phyloP scores from a whole-genome alignment of 2,888 invertebrate species.

The Tinea trinotella region DNA sequence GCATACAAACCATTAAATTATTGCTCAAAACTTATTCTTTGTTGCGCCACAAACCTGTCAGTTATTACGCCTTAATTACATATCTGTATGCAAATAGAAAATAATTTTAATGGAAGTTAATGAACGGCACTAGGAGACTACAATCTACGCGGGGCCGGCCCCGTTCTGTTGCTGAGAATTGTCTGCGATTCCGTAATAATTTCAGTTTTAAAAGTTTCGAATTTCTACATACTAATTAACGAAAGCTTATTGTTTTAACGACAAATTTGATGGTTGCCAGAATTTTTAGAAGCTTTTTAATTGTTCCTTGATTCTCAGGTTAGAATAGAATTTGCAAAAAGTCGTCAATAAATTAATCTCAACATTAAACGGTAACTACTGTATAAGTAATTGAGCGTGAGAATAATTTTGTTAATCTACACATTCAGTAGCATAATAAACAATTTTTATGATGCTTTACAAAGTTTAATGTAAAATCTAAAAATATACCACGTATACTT shows the following conservation, averaged over 20 bases:
- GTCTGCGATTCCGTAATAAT: slow-evolving; percentile 24
- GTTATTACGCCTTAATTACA: slow-evolving; percentile 69
- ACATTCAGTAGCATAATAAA: slow-evolving; percentile 6
- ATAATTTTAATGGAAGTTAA: slow-evolving; percentile 52
- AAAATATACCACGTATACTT: neutral
- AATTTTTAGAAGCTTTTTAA: neutral
- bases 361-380: slow-evolving; percentile 12
- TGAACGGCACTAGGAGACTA: slow-evolving; percentile 34
- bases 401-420: slow-evolving; percentile 1
- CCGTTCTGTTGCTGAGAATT: slow-evolving; percentile 48
- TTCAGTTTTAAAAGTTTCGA: neutral
- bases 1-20: slow-evolving; percentile 72
- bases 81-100: slow-evolving; percentile 66
- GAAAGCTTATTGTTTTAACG: neutral
- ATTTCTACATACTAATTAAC: neutral
- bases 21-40: slow-evolving; percentile 71
- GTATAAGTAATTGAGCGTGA: slow-evolving; percentile 11
- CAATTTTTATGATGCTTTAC: slow-evolving; percentile 12
- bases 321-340: slow-evolving; percentile 11
- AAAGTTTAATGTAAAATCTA: neutral
- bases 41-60: slow-evolving; percentile 58
- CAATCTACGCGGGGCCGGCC: slow-evolving; percentile 32
- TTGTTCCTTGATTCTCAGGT: slow-evolving; percentile 6
- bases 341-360: slow-evolving; percentile 6
- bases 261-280: neutral